Evolutionary conservation across 2,797 vertebrate species (phyloP).

Genomic region (Oreochromis grahami): DNA sequence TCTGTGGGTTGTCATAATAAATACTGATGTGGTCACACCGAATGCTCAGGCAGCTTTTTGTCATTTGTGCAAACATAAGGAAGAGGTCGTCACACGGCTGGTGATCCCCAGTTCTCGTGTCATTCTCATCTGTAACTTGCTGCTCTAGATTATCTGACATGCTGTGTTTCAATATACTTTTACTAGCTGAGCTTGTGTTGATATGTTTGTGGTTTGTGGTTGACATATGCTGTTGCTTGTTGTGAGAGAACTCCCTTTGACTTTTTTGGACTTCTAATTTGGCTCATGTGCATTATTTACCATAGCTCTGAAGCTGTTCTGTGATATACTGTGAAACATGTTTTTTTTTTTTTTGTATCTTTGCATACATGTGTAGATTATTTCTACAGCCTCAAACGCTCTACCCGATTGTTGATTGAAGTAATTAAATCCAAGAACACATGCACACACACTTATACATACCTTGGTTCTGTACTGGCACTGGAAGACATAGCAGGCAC

Average conservation of each 20-base stretch:
- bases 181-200: not conserved
- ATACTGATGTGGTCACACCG: slow-evolving; percentile 66
- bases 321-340: not conserved
- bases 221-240: not conserved
- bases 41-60: slow-evolving; percentile 63
- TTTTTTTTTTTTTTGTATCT: not conserved
- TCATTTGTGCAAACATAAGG: slow-evolving; percentile 49
- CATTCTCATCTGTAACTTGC: not conserved
- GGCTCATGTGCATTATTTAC: not conserved
- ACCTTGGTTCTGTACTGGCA: slow-evolving; percentile 77
- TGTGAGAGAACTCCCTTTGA: not conserved
- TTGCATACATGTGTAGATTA: not conserved
- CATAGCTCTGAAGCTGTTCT: not conserved
- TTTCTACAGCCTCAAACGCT: not conserved
- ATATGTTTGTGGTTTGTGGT: not conserved
- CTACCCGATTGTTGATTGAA: not conserved
- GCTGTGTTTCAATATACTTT: not conserved
- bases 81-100: not conserved
- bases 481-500: slow-evolving; percentile 90
- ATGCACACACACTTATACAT: not conserved
- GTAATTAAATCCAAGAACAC: not conserved
- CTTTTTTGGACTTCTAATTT: not conserved
- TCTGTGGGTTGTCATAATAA: slow-evolving; percentile 56
- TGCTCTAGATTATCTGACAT: not conserved
- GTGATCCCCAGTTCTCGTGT: not conserved